Conservation (phyloP, 2,113 vertebrate genomes). For the Enhydra lutris region DNA sequence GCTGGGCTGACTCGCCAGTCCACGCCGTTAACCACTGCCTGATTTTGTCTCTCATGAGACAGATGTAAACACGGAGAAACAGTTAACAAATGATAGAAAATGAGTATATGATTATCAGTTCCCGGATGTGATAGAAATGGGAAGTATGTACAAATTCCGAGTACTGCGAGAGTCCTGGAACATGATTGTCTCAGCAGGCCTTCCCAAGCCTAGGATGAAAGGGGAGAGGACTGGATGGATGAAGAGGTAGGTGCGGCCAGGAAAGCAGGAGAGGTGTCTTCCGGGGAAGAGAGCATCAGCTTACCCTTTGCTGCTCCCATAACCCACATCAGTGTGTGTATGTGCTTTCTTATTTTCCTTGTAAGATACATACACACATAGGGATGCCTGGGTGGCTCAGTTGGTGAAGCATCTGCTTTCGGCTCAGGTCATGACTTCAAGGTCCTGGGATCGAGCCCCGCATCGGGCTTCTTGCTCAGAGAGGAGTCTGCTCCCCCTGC, state of each 20-base stretch:
- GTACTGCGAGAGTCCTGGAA: not conserved
- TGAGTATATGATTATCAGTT: not conserved
- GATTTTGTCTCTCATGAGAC: not conserved
- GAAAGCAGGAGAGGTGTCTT: not conserved
- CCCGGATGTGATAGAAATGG: not conserved
- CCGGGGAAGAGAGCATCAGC: not conserved
- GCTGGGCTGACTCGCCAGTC: not conserved
- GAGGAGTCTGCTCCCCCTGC: too few relatives aligned
- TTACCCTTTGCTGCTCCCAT: not conserved
- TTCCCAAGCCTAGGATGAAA: not conserved
- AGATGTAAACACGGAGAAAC: too few relatives aligned
- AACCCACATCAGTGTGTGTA: fast-evolving
- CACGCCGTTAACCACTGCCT: not conserved
- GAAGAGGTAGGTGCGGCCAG: not conserved
- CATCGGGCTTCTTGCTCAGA: too few relatives aligned
- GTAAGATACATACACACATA: not conserved
- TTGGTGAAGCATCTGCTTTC: too few relatives aligned
- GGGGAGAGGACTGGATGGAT: too few relatives aligned
- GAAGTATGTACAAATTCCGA: not conserved
- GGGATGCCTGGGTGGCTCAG: too few relatives aligned
- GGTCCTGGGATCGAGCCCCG: too few relatives aligned
- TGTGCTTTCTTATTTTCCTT: not conserved
- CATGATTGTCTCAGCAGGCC: not conserved
- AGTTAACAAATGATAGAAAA: not conserved
- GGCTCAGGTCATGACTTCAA: too few relatives aligned